Evolutionary conservation across 2,888 invertebrate species (phyloP), one percentile per base, ranked within the genome.

Genomic region (Diaphora mendica): DNA sequence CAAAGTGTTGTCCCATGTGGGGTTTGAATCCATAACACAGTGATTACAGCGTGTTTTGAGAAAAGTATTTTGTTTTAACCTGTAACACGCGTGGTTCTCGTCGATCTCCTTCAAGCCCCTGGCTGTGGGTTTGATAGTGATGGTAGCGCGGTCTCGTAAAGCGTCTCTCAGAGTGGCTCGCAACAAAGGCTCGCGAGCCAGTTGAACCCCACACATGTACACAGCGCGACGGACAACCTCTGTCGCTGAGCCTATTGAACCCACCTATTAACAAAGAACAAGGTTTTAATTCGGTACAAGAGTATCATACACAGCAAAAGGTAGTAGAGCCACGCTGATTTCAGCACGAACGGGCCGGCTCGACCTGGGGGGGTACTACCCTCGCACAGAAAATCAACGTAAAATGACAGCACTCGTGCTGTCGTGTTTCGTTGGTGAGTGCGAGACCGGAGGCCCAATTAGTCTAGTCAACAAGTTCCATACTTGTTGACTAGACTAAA

Each of bases 21-120:
- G 39, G 39, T 5, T 39, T 42, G 42, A 42, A 42, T 42, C 13
- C 42, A n/a, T n/a, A n/a, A n/a, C n/a, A n/a, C 9, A 39, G 9
- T 39, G 39, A 39, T 11, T 39, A 39, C 11, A 11, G 39, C 11
- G 44, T 15, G 44, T 44, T 44, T 15, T 55, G 51, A 55, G 11
- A n/a, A 23, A 55, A 23, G 23, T 55, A 44, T n/a, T 55, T 55
- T 11, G 51, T 20, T 55, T 2, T 23, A 84, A 96, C 97, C 96
- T 96, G 89, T 97, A 99, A 83, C 98, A 98, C 0, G 97, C 96
- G 91, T 99, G 99, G 82, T 97, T 97, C 93, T 99, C 99, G 90
- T 99, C 99, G 79, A 99, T 99, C 87, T 99, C 98, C 93, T 99
- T 99, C 59, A 97, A 89, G 0, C 99, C 99, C 81, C 98, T 97